Conservation (phyloP, 35 echinoderm and acorn worm genomes). For the Lytechinus variegatus region DNA sequence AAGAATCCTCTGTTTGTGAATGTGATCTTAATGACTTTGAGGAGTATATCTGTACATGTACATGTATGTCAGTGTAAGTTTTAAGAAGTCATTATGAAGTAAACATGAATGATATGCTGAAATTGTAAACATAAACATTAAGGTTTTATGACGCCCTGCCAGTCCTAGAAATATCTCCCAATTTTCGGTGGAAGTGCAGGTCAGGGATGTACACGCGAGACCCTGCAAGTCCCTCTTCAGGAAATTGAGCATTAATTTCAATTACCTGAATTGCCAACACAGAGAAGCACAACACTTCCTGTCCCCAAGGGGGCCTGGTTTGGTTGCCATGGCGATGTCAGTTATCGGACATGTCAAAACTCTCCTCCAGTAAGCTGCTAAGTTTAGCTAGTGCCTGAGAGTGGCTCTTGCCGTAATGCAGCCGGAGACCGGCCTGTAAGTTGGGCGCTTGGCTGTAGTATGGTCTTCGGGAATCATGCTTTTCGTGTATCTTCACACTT, state of each 20-base stretch:
- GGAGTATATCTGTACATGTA: too few species aligned
- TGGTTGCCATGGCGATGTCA: constrained; percentile 44
- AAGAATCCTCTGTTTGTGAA: too few species aligned
- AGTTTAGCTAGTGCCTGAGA: background rate
- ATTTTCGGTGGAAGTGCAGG: background rate
- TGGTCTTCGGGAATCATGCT: background rate
- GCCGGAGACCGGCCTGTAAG: background rate
- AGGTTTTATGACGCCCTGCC: background rate
- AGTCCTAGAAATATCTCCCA: background rate
- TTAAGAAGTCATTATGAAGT: background rate
- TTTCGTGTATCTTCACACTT: background rate
- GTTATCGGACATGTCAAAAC: constrained; percentile 37
- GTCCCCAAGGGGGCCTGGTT: constrained; percentile 37
- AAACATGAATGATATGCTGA: background rate
- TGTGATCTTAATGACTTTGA: too few species aligned
- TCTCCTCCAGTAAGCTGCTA: background rate
- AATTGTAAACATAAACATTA: background rate
- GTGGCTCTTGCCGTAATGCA: background rate
- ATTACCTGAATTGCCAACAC: constrained; percentile 66
- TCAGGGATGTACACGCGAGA: background rate
- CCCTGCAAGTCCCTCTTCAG: constrained; percentile 32
- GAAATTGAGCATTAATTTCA: constrained; percentile 59
- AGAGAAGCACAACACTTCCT: constrained; percentile 58
- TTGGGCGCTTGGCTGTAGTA: too few species aligned
- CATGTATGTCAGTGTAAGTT: background rate